Evolutionary conservation across 2,113 vertebrate species (phyloP).

Genomic region (Podilymbus podiceps): DNA sequence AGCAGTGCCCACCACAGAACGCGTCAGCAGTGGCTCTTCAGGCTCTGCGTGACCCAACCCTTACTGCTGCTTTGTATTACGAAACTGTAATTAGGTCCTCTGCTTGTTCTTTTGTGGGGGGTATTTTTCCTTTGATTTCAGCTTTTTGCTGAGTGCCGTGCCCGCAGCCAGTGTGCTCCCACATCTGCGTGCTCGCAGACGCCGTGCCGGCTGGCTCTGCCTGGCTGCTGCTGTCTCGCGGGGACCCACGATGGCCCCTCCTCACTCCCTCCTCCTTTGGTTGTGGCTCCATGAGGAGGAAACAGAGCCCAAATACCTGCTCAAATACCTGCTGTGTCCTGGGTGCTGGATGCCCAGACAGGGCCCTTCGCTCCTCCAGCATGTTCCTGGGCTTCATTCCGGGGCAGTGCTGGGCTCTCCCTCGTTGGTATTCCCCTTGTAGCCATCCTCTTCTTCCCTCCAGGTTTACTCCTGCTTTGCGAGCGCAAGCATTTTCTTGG

Average conservation of each 20-base stretch:
- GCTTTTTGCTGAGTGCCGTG: background rate
- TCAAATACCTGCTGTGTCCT: background rate
- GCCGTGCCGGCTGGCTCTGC: fast-evolving
- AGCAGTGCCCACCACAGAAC: background rate
- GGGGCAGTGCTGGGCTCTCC: background rate
- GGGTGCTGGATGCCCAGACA: background rate
- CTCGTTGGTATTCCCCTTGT: background rate
- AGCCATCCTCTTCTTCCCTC: conserved; percentile 6
- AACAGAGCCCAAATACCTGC: background rate
- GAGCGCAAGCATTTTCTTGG: conserved; percentile 45
- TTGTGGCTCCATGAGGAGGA: background rate
- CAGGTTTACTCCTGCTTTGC: conserved; percentile 20
- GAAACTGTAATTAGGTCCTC: background rate
- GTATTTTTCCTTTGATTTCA: background rate
- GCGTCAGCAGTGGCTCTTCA: background rate
- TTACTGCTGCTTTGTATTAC: background rate
- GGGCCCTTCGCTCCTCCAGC: background rate
- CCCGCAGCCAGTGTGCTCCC: background rate
- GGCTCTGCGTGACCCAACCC: background rate
- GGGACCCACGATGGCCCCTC: fast-evolving
- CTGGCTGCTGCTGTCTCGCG: fast-evolving
- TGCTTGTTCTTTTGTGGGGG: background rate
- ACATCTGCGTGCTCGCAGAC: background rate
- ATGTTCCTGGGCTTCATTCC: background rate
- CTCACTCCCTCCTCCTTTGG: fast-evolving